Conservation (phyloP, 2,888 invertebrate species). For the Dynastes grantii region DNA sequence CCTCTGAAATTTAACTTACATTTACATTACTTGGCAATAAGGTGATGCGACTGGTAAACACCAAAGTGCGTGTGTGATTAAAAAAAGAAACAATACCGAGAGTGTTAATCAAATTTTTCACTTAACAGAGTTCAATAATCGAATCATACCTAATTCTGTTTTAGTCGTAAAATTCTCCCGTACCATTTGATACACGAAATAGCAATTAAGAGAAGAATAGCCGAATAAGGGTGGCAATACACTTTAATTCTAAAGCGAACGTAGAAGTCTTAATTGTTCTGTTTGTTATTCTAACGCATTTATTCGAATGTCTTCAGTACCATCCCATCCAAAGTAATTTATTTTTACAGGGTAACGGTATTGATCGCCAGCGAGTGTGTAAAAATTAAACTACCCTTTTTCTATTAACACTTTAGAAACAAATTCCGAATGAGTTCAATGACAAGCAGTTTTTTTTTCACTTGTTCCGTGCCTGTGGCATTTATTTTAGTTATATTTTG, state of each 20-base stretch:
- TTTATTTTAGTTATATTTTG: too few species aligned
- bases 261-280: constrained; percentile 33
- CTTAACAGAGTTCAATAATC: constrained; percentile 8
- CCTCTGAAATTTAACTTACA: too few species aligned
- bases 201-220: constrained; percentile 33
- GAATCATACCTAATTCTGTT: constrained; percentile 22
- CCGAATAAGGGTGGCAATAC: constrained; percentile 24
- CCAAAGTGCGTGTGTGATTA: neutral
- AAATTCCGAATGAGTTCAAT: too few species aligned
- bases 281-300: constrained; percentile 41
- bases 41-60: neutral
- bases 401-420: neutral
- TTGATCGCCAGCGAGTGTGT: constrained; percentile 6
- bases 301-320: constrained; percentile 33
- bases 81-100: neutral
- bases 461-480: too few species aligned
- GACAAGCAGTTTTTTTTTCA: too few species aligned
- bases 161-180: constrained; percentile 5
- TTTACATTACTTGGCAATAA: too few species aligned
- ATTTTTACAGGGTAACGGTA: constrained; percentile 27
- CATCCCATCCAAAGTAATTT: constrained; percentile 12
- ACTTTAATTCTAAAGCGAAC: constrained; percentile 33
- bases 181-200: constrained; percentile 20
- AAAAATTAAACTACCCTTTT: constrained; percentile 32
- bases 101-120: neutral